These are phyloP conservation scores for Phoxinus phoxinus DNA, from an alignment of 2,113 vertebrate genomes.

Conservation along the genomic window DNA sequence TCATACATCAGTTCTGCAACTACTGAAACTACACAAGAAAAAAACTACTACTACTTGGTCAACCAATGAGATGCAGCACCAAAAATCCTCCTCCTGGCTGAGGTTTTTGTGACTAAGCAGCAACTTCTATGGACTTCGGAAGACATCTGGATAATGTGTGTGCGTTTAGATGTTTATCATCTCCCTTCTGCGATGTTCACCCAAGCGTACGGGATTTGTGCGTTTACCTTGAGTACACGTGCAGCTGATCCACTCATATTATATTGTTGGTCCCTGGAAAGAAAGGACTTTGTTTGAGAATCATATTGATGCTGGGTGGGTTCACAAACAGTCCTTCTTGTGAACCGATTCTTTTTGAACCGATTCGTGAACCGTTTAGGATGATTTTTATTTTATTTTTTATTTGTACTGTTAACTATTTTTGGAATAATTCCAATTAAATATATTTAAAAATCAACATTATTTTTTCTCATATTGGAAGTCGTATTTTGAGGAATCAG, in stretches of 20 bases:
- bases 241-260: slow-evolving; percentile 69
- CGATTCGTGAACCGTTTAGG: not conserved
- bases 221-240: slow-evolving; percentile 72
- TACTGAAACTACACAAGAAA: not conserved
- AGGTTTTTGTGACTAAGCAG: slow-evolving; percentile 70
- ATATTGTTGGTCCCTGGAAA: not conserved
- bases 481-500: not conserved
- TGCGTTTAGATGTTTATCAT: not conserved
- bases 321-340: not conserved
- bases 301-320: not conserved
- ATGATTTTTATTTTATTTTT: no score
- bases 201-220: not conserved
- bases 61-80: slow-evolving; percentile 71
- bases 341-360: not conserved
- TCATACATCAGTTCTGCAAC: not conserved
- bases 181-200: not conserved
- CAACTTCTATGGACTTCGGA: slow-evolving; percentile 48
- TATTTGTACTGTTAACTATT: not conserved
- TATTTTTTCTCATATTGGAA: not conserved
- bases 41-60: slow-evolving; percentile 23
- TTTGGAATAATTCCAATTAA: not conserved
- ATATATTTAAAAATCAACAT: not conserved
- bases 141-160: not conserved
- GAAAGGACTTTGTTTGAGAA: not conserved
- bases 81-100: slow-evolving; percentile 71